phyloP scores from a whole-genome alignment of 2,113 vertebrate species.

The Callopanchax toddi region DNA sequence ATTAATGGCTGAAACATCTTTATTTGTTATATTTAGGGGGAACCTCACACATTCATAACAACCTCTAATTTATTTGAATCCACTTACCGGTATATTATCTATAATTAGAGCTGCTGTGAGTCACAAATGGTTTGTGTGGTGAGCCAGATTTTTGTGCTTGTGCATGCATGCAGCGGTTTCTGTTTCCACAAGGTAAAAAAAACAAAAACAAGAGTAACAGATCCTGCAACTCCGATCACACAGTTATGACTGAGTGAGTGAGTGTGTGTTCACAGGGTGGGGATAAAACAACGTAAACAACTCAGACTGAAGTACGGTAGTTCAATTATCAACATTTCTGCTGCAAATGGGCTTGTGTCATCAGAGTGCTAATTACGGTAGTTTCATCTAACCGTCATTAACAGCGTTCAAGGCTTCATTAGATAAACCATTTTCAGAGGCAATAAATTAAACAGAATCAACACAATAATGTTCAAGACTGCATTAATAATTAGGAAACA shows the following conservation, averaged over 20 bases:
- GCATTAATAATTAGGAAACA: no score
- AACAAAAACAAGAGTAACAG: neutral
- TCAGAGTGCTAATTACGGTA: neutral
- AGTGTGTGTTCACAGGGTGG: constrained; percentile 5
- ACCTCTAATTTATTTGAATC: constrained; percentile 10
- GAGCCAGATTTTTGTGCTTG: neutral
- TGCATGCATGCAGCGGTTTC: neutral
- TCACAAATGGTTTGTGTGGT: constrained; percentile 2
- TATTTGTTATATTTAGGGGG: no score
- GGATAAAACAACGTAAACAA: neutral
- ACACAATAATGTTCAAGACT: neutral
- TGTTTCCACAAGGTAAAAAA: constrained; percentile 8
- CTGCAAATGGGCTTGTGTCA: neutral
- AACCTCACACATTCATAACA: no score
- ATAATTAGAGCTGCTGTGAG: constrained; percentile 13
- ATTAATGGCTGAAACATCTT: no score
- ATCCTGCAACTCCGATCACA: constrained; percentile 11
- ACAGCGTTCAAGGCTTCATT: neutral
- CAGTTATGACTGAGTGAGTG: constrained; percentile 1
- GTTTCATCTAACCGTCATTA: neutral
- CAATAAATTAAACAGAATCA: neutral
- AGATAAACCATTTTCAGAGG: neutral
- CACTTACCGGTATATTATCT: neutral
- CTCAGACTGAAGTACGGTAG: neutral
- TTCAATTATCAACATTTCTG: neutral